Percentiles rank a stretch among this genome's conserved stretches.
These are phyloP conservation scores for Eupithecia pulchellata DNA, from an alignment of 2,888 invertebrate genomes.

Conservation along the genomic window DNA sequence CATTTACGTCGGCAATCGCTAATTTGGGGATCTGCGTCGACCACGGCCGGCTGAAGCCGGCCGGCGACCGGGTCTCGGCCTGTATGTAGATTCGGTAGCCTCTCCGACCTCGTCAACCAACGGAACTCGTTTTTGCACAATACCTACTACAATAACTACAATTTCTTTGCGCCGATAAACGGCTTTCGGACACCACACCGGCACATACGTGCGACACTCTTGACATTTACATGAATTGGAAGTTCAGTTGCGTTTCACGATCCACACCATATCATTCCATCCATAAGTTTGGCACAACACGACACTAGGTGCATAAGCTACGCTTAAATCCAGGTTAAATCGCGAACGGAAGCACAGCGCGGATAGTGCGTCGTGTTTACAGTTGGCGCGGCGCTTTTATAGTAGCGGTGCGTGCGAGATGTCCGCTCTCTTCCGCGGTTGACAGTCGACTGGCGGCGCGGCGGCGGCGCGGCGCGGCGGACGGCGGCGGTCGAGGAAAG, in stretches of 20 bases:
- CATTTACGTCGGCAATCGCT: conserved; percentile 60
- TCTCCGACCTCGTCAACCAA: conserved; percentile 61
- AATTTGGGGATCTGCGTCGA: conserved; percentile 63
- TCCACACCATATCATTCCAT: conserved; percentile 64
- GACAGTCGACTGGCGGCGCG: conserved; percentile 75
- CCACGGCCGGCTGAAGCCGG: conserved; percentile 61
- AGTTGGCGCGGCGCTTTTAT: conserved; percentile 75
- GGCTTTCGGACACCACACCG: conserved; percentile 74
- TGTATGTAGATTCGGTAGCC: conserved; percentile 70
- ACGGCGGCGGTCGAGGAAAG: conserved; percentile 50
- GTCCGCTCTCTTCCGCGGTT: conserved; percentile 69
- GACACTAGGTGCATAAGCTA: conserved; percentile 65
- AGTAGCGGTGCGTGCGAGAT: conserved; percentile 47
- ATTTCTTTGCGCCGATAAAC: conserved; percentile 73
- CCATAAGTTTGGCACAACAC: conserved; percentile 80
- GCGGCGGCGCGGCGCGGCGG: conserved; percentile 51
- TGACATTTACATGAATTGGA: conserved; percentile 78
- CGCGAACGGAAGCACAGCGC: conserved; percentile 76
- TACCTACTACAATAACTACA: conserved; percentile 70
- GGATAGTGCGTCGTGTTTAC: conserved; percentile 82
- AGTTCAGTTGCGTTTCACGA: conserved; percentile 68
- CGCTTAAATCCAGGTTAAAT: conserved; percentile 72
- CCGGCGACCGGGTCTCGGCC: conserved; percentile 49
- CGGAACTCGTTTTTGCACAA: conserved; percentile 74
- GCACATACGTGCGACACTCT: conserved; percentile 67